These are phyloP conservation scores for Canis aureus DNA, from an alignment of 2,113 vertebrate genomes.

Conservation along the genomic window DNA sequence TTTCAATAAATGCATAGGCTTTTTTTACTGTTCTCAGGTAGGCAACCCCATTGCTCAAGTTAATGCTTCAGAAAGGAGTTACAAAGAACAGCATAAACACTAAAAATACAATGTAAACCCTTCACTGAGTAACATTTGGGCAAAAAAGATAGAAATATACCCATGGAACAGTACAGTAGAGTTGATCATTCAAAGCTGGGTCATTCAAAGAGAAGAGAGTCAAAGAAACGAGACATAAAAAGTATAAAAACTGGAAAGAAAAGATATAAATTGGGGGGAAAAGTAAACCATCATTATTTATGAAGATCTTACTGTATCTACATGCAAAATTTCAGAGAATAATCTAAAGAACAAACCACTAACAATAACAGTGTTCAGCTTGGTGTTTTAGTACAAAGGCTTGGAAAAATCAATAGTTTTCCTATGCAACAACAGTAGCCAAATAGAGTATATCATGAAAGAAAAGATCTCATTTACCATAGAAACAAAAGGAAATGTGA, in stretches of 20 bases:
- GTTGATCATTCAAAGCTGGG: not conserved
- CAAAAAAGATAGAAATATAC: not conserved
- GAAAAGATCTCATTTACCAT: not conserved
- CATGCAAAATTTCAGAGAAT: not conserved
- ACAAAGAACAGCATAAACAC: not conserved
- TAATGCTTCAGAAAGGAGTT: not conserved
- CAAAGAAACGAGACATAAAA: not conserved
- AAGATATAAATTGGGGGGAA: too few species aligned
- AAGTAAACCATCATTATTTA: not conserved
- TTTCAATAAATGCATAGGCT: not conserved
- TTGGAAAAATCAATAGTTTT: not conserved
- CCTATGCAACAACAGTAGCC: not conserved
- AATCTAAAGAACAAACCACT: not conserved
- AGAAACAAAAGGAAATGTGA: not conserved
- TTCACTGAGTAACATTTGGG: not conserved
- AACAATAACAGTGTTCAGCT: not conserved
- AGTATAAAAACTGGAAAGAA: not conserved
- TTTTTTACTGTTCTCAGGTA: not conserved
- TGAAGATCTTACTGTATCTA: not conserved
- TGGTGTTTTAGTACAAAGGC: not conserved
- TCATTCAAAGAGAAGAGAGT: not conserved
- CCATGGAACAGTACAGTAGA: too few species aligned
- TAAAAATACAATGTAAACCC: not conserved
- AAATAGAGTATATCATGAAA: not conserved
- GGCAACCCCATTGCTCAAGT: not conserved